phyloP scores from a whole-genome alignment of 1,140 invertebrate species.

The Zophobas morio region DNA sequence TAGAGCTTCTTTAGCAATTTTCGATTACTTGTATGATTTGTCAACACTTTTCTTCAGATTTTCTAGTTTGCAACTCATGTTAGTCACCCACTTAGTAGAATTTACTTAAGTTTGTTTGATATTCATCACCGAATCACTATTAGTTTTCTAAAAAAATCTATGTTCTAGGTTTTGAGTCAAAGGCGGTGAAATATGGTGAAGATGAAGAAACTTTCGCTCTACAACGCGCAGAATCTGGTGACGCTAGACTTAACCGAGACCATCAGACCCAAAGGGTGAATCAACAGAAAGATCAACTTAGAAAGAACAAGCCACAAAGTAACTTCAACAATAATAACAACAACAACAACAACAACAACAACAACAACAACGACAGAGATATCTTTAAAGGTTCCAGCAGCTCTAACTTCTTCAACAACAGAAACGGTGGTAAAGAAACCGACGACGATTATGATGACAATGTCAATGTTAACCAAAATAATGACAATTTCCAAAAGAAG shows the following conservation, averaged over 20 bases:
- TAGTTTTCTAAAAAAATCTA: too few relatives aligned
- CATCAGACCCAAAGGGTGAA: conserved; percentile 63
- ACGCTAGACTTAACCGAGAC: conserved; percentile 68
- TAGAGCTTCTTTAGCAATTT: too few relatives aligned
- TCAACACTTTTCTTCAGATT: too few relatives aligned
- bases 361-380: conserved; percentile 65
- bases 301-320: conserved; percentile 21
- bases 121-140: too few relatives aligned
- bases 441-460: conserved; percentile 72
- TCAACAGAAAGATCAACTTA: conserved; percentile 60
- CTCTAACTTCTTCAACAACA: conserved; percentile 79
- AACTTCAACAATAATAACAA: conserved; percentile 60
- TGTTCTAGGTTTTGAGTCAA: conserved; percentile 73
- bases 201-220: conserved; percentile 82
- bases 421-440: conserved; percentile 73
- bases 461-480: conserved; percentile 63
- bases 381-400: conserved; percentile 77
- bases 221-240: conserved; percentile 82
- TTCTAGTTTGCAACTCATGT: too few relatives aligned
- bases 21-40: too few relatives aligned
- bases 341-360: conserved; percentile 61
- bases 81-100: too few relatives aligned
- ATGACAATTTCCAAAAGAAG: conserved; percentile 64
- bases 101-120: too few relatives aligned
- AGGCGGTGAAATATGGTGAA: conserved; percentile 75